Evolutionary conservation across 2,888 invertebrate species (phyloP).

Genomic region (Galerucella pusilla): DNA sequence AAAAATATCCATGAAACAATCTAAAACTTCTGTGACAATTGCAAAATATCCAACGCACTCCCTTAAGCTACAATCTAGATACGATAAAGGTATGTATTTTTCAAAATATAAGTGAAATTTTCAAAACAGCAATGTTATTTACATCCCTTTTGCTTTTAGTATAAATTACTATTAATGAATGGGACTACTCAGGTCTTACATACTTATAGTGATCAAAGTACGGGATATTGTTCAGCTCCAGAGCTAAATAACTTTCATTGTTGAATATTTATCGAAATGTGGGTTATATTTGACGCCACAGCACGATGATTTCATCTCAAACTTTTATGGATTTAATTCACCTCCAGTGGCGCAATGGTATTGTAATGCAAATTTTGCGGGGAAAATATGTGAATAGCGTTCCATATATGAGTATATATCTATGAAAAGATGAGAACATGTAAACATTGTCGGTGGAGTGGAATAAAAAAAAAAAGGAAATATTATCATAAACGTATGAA

Average conservation of each 20-base stretch:
- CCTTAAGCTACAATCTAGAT: no score
- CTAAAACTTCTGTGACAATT: no score
- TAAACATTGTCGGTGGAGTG: constrained; percentile 20
- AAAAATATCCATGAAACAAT: no score
- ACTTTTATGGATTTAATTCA: constrained; percentile 38
- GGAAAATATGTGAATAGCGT: constrained; percentile 29
- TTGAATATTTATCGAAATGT: constrained; percentile 45
- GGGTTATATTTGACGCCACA: constrained; percentile 39
- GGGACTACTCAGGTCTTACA: no score
- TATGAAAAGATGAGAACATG: constrained; percentile 7
- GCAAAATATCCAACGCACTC: no score
- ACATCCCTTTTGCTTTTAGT: no score
- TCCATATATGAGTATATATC: constrained; percentile 2
- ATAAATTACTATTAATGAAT: no score
- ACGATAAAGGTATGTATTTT: no score
- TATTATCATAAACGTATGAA: constrained; percentile 29
- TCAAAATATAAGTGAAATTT: no score
- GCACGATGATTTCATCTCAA: constrained; percentile 42
- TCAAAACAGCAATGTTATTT: no score
- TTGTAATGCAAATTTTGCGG: constrained; percentile 39
- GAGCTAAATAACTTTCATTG: background rate
- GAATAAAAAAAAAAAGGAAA: constrained; percentile 22
- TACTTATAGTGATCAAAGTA: no score
- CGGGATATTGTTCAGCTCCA: background rate
- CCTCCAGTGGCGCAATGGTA: constrained; percentile 24